Base-by-base conservation (phyloP, 2,797 vertebrate species). In the Gymnopithys bicolor region DNA sequence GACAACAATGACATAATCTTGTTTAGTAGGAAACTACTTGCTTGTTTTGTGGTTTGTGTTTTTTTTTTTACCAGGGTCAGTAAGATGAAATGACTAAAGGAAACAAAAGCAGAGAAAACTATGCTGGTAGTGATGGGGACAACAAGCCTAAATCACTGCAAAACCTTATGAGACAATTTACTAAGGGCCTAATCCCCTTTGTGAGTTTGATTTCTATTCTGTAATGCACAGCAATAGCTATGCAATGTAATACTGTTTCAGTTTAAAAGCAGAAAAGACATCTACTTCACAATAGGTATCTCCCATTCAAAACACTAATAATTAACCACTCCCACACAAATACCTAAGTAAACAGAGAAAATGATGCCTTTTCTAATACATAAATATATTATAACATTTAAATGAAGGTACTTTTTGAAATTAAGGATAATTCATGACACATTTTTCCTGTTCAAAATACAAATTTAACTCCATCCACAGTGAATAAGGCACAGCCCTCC, bases 341-440 rank as follows among this genome's bases (percentile, higher is more conserved):
- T 24, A 52, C 2, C 63, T 63, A 66, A 55, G 28, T 33, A 90
- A 90, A 87, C 10, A 84, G 46, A 86, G 86, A 66, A 92, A 92
- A 75, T 2, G 1, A 83, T 10, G 27, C n/a, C 11, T 79, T 78
- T 84, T 74, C 63, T 84, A 37, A 76, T 33, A 82, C 4, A 37
- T n/a, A 41, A 2, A 48, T 28, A 35, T 68, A 21, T 52, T 23
- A 15, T 69, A 83, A 67, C 32, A 73, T 33, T 82, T 55, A 90
- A 82, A 86, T 27, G 9, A 59, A 78, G 21, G 12, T 1, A 6
- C 39, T 35, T 37, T 49, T 59, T 87, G 53, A 22, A 16, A 43
- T 35, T 90, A 55, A 63, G 69, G 23, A 66, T 78, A 64, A 84
- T 70, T 77, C 18, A 67, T 10, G 25, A 45, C 55, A 66, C 25